Conservation (phyloP, 1,140 invertebrate species). For the Oscheius sp. region DNA sequence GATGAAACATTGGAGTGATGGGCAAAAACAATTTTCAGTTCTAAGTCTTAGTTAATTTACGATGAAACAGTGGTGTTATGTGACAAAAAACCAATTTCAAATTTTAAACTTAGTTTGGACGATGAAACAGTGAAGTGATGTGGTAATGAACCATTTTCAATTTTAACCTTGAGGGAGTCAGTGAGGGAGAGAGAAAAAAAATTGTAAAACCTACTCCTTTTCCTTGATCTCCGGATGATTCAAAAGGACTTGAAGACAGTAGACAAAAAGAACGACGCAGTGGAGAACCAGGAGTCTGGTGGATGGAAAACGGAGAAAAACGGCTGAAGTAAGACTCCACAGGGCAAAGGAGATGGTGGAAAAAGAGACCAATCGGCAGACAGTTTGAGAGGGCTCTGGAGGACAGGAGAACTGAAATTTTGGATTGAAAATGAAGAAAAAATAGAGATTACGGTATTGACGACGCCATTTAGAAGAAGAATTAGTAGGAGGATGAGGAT, state of each 20-base stretch:
- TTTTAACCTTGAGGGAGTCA: too few species aligned
- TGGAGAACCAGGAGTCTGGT: conserved; percentile 41
- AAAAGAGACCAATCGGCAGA: conserved; percentile 52
- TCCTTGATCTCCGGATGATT: conserved; percentile 45
- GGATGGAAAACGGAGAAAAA: conserved; percentile 54
- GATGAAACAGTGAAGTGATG: too few species aligned
- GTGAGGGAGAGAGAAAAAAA: too few species aligned
- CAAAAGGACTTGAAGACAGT: conserved; percentile 52
- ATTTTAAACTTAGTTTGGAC: too few species aligned
- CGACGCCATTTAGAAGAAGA: conserved; percentile 58
- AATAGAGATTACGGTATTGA: conserved; percentile 49
- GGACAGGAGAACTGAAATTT: conserved; percentile 56
- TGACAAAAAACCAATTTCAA: too few species aligned
- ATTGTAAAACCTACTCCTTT: conserved; percentile 19
- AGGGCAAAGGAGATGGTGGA: conserved; percentile 51
- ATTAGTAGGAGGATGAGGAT: conserved; percentile 55
- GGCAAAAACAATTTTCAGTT: too few species aligned
- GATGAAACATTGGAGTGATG: too few species aligned
- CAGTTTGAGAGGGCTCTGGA: conserved; percentile 24
- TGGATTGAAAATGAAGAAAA: too few species aligned
- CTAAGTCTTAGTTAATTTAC: too few species aligned
- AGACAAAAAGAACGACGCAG: conserved; percentile 44
- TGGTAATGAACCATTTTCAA: too few species aligned
- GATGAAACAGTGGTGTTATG: too few species aligned
- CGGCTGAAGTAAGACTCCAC: conserved; percentile 54